Conservation (phyloP, 1,140 invertebrate genomes). For the Procambarus clarkii region DNA sequence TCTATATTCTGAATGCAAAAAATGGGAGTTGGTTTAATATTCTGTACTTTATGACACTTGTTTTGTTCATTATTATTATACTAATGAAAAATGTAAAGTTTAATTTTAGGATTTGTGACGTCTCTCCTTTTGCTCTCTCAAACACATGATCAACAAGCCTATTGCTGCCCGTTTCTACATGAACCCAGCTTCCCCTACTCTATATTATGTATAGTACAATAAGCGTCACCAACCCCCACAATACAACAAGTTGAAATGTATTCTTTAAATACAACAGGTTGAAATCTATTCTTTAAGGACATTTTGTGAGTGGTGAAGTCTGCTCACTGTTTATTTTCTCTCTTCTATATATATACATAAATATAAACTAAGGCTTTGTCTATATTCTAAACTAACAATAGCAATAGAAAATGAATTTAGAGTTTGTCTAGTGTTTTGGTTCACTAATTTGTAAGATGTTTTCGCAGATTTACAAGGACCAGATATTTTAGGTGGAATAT, state of each 20-base stretch:
- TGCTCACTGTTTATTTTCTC: not conserved
- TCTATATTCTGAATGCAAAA: no score
- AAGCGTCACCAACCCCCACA: not conserved
- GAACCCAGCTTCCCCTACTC: no score
- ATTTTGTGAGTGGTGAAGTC: not conserved
- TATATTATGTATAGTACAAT: not conserved
- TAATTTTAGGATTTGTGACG: no score
- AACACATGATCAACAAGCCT: no score
- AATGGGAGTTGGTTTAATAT: not conserved
- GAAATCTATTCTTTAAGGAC: not conserved
- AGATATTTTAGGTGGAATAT: not conserved
- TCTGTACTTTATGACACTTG: no score
- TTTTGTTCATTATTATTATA: no score
- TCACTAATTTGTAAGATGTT: not conserved
- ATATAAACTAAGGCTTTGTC: not conserved
- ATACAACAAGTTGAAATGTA: not conserved
- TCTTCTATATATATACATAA: no score
- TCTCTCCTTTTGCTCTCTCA: no score
- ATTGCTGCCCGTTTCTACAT: no score
- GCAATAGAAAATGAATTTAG: not conserved
- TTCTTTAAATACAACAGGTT: not conserved
- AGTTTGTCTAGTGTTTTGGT: not conserved
- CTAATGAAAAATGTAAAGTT: no score
- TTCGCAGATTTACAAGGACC: not conserved
- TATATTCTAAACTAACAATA: not conserved